Base-by-base conservation (phyloP, 2,888 invertebrate species). In the Zygogramma bicolorata region DNA sequence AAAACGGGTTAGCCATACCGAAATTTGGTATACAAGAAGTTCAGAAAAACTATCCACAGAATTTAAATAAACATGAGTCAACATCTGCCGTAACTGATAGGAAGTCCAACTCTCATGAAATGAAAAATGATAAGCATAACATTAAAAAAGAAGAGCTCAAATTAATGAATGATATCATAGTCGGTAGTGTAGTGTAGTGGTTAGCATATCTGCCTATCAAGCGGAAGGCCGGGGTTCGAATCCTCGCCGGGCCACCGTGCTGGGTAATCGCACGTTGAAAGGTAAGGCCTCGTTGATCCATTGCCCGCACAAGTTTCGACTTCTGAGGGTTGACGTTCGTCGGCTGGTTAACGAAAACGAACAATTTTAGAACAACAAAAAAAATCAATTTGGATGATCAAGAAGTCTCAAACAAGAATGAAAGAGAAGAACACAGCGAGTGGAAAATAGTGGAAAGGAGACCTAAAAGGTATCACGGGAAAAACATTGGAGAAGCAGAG, bases 91-190 rank as follows among this genome's bases (percentile, higher is more conserved):
- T 6, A 31, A 31, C 31, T 31, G 4, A n/a, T 31, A 7, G 31
- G 31, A 31, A 31, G 4, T 31, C 31, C 31, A n/a, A 59, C n/a
- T 59, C 59, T n/a, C 27, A 27, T 8, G 8, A 15, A 59, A 59
- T 29, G 59, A 29, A 59, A 59, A 59, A 59, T 29, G 58, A 58
- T 58, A 58, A 58, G 27, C n/a, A 29, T 13, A 61, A 61, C 13
- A 40, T 61, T 22, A 40, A 61, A 40, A 40, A 15, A 6, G 22
- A 61, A 61, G 40, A 61, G 42, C 18, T 61, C 25, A 40, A 61
- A 40, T 61, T 31, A 40, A 61, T 61, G 40, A 61, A 61, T 61
- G 25, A 61, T 8, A 61, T 61, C 38, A 61, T n/a, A n/a, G n/a
- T n/a, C n/a, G n/a, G n/a, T n/a, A n/a, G n/a, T n/a, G n/a, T n/a